Base-by-base conservation (phyloP, 2,888 invertebrate species). In the Dryomyza anilis region DNA sequence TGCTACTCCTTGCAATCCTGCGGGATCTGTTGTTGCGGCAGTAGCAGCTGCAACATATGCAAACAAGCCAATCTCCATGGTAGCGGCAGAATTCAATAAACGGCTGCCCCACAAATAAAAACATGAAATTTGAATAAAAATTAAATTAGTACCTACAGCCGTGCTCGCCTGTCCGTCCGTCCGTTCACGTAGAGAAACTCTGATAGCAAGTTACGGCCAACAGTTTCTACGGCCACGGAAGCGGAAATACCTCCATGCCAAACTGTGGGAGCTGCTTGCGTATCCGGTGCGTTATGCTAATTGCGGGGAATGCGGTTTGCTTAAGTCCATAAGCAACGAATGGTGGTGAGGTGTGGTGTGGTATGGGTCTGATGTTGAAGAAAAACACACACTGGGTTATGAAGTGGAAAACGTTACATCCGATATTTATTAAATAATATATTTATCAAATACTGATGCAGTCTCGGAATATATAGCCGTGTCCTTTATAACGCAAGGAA, bases 111-210 rank as follows among this genome's bases (percentile, higher is more conserved):
- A 14, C 39, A 7, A 6, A 39, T 39, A n/a, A 39, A 39, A 39
- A 39, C 27, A 14, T 25, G 27, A 50, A 50, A 50, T 50, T 50
- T 50, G n/a, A 50, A 50, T 50, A 50, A 50, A 50, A 50, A 50
- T 14, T n/a, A 50, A 50, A 50, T 50, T 25, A 50, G 50, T 50
- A 16, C 16, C n/a, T 5, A 25, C 50, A 25, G 14, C 50, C 23
- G 25, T 25, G 50, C 25, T n/a, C n/a, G n/a, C n/a, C n/a, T n/a
- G n/a, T n/a, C n/a, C n/a, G n/a, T n/a, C n/a, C n/a, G n/a, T n/a
- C n/a, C n/a, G n/a, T n/a, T n/a, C n/a, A n/a, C n/a, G n/a, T n/a
- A n/a, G n/a, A n/a, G n/a, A n/a, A n/a, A n/a, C n/a, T n/a, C n/a
- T n/a, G n/a, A n/a, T n/a, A n/a, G n/a, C n/a, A n/a, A n/a, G n/a